Evolutionary conservation across 2,113 vertebrate species (phyloP), one percentile per base, ranked within the genome.

Genomic region (Notiomystis cincta): DNA sequence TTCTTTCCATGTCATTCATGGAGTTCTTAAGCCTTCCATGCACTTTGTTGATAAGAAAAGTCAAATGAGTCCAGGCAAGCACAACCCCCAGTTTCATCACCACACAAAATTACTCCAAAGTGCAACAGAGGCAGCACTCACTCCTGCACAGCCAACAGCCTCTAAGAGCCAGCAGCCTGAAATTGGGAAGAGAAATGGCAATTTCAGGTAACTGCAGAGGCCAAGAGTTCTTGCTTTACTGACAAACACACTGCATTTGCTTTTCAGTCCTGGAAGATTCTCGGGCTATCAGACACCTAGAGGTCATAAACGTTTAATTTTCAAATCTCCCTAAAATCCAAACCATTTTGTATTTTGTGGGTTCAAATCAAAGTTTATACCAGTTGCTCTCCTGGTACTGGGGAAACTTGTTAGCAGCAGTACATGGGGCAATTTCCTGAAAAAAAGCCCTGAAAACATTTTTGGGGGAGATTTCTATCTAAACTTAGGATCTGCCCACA

Each of bases 151-250:
- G 47, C 28, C 66, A 72, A 50, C 9, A 85, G 53, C 15, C 21
- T 58, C 60, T 28, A 33, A 45, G 70, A 82, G 17, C 21, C 0
- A 0, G n/a, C 0, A 73, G 66, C 8, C 64, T 53, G 54, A 73
- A 70, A 77, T 64, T 24, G 37, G 22, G 13, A 78, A 47, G 5
- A 91, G 17, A 76, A 79, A 40, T 13, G 8, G 42, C 20, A 15
- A 30, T 28, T 82, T 69, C 37, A 79, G 11, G 6, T 47, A 70
- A 75, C 31, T 31, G 51, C 19, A 66, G 23, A 61, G 10, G 31
- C 6, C 69, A 58, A 58, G 53, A 92, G 15, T 3, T 57, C 18
- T 51, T 45, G 31, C 31, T 80, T 82, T 69, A 65, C 31, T 54
- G 30, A 65, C 9, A 27, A 21, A 65, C 9, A 31, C 0, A 0